These are phyloP conservation scores for Entomobrya multifasciata DNA, from an alignment of 2,888 invertebrate species.

Conservation along the genomic window DNA sequence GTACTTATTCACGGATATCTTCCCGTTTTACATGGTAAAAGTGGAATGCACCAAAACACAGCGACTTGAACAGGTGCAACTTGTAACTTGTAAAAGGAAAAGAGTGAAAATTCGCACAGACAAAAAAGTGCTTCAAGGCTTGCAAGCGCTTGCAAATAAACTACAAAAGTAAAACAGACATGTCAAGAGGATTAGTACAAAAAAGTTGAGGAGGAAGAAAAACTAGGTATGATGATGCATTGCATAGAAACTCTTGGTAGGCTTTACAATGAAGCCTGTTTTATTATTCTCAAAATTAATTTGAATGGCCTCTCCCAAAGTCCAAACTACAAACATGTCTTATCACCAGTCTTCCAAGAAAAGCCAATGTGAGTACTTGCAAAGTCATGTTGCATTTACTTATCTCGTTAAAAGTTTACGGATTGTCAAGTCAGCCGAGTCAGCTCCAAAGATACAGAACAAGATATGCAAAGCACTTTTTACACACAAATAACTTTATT, in stretches of 20 bases:
- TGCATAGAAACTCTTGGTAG: neutral
- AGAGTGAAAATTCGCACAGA: no score
- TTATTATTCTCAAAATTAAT: constrained; percentile 13
- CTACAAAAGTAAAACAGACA: neutral
- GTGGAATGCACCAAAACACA: no score
- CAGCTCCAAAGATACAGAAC: no score
- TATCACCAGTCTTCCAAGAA: constrained; percentile 42
- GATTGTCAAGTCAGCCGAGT: neutral
- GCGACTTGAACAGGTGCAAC: no score
- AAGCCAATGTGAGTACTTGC: constrained; percentile 14
- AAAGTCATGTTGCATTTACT: constrained; percentile 26
- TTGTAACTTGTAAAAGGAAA: no score
- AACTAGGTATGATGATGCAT: neutral
- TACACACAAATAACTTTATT: no score
- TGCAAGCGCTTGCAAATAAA: neutral
- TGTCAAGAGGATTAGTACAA: neutral
- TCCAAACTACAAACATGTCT: constrained; percentile 12
- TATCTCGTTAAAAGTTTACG: neutral
- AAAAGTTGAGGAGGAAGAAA: neutral
- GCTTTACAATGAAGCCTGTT: neutral
- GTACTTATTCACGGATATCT: no score
- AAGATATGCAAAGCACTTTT: no score
- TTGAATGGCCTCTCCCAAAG: constrained; percentile 27
- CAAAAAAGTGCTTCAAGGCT: neutral
- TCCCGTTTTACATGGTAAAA: no score